phyloP scores from a whole-genome alignment of 2,888 invertebrate species.

The Dilophus febrilis region DNA sequence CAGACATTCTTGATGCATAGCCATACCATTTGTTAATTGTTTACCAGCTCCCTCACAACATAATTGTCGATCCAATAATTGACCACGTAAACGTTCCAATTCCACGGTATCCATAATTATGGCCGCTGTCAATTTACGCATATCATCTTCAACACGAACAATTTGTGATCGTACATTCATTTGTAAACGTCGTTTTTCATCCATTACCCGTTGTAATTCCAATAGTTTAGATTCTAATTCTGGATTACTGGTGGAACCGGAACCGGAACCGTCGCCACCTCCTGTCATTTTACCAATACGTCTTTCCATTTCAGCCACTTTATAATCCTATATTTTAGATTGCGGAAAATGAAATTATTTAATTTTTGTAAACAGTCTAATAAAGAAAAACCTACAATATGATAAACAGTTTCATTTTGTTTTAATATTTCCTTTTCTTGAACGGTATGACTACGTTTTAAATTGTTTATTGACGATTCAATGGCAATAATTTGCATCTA shows the following conservation, averaged over 20 bases:
- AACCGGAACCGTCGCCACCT: no score
- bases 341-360: no score
- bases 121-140: constrained; percentile 32
- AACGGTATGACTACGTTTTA: constrained; percentile 5
- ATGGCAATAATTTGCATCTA: neutral
- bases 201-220: constrained; percentile 29
- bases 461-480: neutral
- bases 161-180: constrained; percentile 34
- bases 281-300: constrained; percentile 26
- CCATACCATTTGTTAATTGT: constrained; percentile 30
- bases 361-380: no score
- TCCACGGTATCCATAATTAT: constrained; percentile 32
- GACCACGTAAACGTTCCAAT: constrained; percentile 29
- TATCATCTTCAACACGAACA: constrained; percentile 37
- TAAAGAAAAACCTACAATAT: constrained; percentile 36
- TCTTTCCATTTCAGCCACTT: constrained; percentile 29
- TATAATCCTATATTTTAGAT: constrained; percentile 29
- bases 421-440: constrained; percentile 32
- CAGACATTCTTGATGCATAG: constrained; percentile 36
- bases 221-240: constrained; percentile 29
- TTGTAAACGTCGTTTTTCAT: constrained; percentile 28
- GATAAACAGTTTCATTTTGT: constrained; percentile 42
- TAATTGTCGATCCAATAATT: constrained; percentile 37
- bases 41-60: constrained; percentile 41
- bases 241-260: constrained; percentile 19